Base-by-base conservation (phyloP, 2,888 invertebrate genomes). In the Sclerodermus sp. region DNA sequence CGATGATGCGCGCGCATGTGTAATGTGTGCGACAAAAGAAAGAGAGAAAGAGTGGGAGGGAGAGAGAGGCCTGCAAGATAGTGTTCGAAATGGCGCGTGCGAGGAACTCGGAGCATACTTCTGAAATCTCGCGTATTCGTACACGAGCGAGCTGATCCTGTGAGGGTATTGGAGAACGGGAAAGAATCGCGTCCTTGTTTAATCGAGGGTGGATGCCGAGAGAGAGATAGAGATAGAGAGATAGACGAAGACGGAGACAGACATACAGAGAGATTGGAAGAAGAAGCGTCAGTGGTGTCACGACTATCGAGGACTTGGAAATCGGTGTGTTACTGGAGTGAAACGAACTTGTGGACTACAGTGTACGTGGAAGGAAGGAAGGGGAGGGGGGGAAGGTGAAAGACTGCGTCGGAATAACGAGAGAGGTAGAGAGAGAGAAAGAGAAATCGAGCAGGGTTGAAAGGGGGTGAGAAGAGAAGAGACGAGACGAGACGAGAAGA, bases 1-100 rank as follows among this genome's bases (percentile, higher is more conserved):
- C 50, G 17, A 44, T 36, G 54, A 45, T 70, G 69, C 71, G 71
- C 64, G 70, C 70, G 70, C 70, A 69, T 14, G 49, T 49, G 47
- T 56, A 53, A 42, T 51, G 44, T 36, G 48, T 54, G n/a, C n/a
- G n/a, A n/a, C n/a, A n/a, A 41, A 36, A 38, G 50, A 49, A 31
- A 36, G 51, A 10, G 44, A 34, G 36, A 15, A 30, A 1, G 51
- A 40, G 44, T n/a, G 50, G 51, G 50, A 36, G 46, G 17, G 49
- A 45, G 30, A 31, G 18, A 9, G 32, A 49, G 14, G 37, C 47
- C 14, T 30, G 37, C 38, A 32, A 8, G 43, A 39, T 36, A 54
- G 60, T 49, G 48, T 55, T 50, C 50, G 55, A 48, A 45, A 56
- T 45, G 49, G 49, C 47, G 58, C 50, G 55, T 57, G 56, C 49